Conservation (phyloP, 2,113 vertebrate genomes). For the Pteruthius melanotis region DNA sequence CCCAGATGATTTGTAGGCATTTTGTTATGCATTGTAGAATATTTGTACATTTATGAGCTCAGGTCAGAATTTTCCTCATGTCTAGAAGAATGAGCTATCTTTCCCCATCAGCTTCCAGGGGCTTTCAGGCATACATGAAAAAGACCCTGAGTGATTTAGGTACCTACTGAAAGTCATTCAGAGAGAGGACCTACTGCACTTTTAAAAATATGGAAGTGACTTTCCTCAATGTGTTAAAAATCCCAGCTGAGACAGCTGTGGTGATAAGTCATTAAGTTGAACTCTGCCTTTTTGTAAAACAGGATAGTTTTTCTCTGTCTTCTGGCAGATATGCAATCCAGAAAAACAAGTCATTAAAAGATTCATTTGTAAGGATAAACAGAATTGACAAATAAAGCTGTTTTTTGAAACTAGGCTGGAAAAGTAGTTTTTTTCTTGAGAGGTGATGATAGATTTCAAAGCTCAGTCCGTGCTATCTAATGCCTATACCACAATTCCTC, state of each 20-base stretch:
- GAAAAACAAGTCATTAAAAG: constrained; percentile 45
- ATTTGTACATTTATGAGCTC: background rate
- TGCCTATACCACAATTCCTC: background rate
- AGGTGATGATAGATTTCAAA: constrained; percentile 19
- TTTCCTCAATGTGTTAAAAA: background rate
- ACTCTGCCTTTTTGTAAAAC: background rate
- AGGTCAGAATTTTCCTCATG: background rate
- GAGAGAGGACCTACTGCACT: background rate
- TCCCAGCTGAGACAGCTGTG: background rate
- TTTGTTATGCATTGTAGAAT: background rate
- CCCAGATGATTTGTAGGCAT: background rate
- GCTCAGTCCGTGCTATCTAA: background rate
- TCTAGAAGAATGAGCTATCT: background rate
- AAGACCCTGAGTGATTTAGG: background rate
- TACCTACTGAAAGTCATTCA: background rate
- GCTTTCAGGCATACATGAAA: background rate
- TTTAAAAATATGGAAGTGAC: background rate
- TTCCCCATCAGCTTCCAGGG: background rate
- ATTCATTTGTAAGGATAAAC: constrained; percentile 15
- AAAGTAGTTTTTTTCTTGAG: background rate
- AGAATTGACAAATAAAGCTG: constrained; percentile 18
- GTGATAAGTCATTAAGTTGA: background rate
- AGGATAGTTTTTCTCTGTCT: background rate
- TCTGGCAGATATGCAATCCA: background rate
- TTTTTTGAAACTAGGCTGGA: constrained; percentile 4